A percentile compares a stretch with the other conserved stretches of the same genome.
Evolutionary conservation across 2,888 invertebrate species (phyloP).

Genomic region (Mamestra brassicae): DNA sequence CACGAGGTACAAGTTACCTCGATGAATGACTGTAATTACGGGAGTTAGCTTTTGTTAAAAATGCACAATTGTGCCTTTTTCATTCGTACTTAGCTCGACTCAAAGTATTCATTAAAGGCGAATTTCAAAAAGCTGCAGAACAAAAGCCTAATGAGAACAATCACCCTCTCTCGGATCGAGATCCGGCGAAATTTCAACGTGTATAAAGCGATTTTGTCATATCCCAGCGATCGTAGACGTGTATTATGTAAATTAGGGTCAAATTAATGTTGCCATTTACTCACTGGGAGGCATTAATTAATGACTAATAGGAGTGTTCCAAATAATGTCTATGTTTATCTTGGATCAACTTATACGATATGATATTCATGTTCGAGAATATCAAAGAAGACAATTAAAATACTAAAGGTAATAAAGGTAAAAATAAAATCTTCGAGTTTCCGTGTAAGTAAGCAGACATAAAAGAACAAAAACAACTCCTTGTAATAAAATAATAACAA

Average conservation of each 20-base stretch:
- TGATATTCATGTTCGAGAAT: not conserved
- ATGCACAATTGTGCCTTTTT: conserved; percentile 55
- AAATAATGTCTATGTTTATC: conserved; percentile 20
- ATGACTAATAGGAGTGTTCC: conserved; percentile 35
- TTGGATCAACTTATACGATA: conserved; percentile 4
- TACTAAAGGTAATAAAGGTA: not conserved
- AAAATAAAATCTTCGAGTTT: not conserved
- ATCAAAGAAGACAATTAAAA: not conserved
- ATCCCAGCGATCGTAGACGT: conserved; percentile 44
- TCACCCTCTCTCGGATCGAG: conserved; percentile 47
- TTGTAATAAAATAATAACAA: not conserved
- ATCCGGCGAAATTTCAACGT: conserved; percentile 41
- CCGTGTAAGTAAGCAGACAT: not conserved
- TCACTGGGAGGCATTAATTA: conserved; percentile 45
- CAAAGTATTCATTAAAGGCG: conserved; percentile 61
- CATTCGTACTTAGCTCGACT: conserved; percentile 46
- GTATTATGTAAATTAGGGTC: conserved; percentile 61
- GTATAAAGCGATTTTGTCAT: conserved; percentile 54
- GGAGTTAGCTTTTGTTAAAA: conserved; percentile 53
- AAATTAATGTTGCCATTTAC: conserved; percentile 56
- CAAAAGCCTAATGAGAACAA: conserved; percentile 61
- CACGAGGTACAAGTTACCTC: conserved; percentile 31
- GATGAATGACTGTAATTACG: conserved; percentile 50
- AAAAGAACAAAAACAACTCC: not conserved
- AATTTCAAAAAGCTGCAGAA: conserved; percentile 60